These are phyloP conservation scores for Copidosoma aretas DNA, from an alignment of 2,888 invertebrate species.

Conservation along the genomic window DNA sequence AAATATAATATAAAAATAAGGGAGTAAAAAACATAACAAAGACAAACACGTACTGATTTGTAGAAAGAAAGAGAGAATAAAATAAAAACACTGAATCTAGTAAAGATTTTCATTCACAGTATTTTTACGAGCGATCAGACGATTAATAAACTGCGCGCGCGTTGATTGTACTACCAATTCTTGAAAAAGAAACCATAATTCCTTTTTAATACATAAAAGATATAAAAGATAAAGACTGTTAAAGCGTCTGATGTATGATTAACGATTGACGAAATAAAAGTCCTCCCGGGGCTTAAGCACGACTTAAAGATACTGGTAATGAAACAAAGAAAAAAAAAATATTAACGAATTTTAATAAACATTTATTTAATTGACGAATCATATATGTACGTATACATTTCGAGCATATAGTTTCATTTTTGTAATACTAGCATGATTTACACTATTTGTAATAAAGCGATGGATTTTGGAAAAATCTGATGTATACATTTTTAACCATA, in stretches of 20 bases:
- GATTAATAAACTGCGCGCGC: conserved; percentile 12
- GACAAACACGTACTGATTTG: conserved; percentile 24
- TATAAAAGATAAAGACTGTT: conserved; percentile 36
- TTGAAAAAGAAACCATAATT: conserved; percentile 25
- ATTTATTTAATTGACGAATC: neutral
- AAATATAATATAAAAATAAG: neutral
- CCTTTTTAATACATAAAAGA: conserved; percentile 37
- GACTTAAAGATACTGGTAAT: conserved; percentile 23
- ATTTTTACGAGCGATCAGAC: conserved; percentile 22
- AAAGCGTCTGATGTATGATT: conserved; percentile 30
- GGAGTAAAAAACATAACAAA: neutral
- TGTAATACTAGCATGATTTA: conserved; percentile 25
- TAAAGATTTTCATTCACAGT: conserved; percentile 22
- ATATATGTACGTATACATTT: conserved; percentile 23
- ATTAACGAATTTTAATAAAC: conserved; percentile 16
- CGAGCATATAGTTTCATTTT: conserved; percentile 18
- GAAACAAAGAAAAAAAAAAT: conserved; percentile 3
- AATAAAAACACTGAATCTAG: conserved; percentile 30
- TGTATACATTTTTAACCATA: conserved; percentile 8
- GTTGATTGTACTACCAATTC: conserved; percentile 22
- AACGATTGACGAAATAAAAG: conserved; percentile 22
- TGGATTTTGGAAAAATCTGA: conserved; percentile 16
- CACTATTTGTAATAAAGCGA: conserved; percentile 18
- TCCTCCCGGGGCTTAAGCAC: neutral
- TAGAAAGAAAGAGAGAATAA: conserved; percentile 6